Evolutionary conservation across 2,888 invertebrate species (phyloP).

Genomic region (Cecidostiba fungosa): DNA sequence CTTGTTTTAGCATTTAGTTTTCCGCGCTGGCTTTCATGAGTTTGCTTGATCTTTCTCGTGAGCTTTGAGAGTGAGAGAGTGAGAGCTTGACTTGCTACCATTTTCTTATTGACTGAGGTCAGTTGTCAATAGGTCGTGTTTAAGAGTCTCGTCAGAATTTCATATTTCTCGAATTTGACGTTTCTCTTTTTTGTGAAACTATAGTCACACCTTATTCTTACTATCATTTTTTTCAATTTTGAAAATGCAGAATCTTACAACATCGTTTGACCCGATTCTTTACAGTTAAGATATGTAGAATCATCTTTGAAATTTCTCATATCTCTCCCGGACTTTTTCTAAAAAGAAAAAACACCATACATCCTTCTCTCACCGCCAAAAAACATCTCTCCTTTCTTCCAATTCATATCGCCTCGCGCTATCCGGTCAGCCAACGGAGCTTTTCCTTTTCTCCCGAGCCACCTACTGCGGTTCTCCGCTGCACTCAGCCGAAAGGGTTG

Average conservation of each 20-base stretch:
- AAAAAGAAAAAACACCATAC: background rate
- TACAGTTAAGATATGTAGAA: background rate
- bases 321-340: no score
- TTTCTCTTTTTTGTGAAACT: no score
- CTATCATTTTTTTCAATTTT: no score
- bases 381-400: conserved; percentile 11
- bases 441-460: background rate
- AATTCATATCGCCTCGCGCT: conserved; percentile 41
- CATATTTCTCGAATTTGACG: background rate
- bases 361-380: background rate
- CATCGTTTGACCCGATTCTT: no score
- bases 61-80: background rate
- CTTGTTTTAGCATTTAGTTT: conserved; percentile 12
- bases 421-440: conserved; percentile 1
- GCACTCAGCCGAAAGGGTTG: conserved; percentile 53
- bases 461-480: conserved; percentile 28
- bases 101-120: background rate
- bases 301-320: background rate
- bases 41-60: background rate
- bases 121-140: background rate
- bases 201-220: no score
- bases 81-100: background rate
- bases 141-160: background rate
- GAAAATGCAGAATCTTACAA: no score
- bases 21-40: conserved; percentile 16